Base-by-base conservation (phyloP, 1,140 invertebrate genomes). In the Ostrea edulis region DNA sequence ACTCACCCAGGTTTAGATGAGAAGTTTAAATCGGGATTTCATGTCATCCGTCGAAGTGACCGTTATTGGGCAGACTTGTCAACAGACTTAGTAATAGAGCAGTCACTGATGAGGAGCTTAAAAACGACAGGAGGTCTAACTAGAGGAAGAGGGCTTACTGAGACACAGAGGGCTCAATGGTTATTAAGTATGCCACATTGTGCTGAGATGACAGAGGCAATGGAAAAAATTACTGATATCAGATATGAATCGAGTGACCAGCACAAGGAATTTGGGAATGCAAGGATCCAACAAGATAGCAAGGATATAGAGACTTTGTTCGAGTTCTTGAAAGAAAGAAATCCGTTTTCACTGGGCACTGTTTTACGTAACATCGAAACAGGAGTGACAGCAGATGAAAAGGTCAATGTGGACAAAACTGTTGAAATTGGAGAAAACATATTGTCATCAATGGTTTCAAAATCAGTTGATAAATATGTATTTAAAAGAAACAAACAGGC, bases 1-100 rank as follows among this genome's bases (percentile, higher is more conserved):
- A 53, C 51, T 58, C 82, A 88, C 84, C 86, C 81, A 35, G 84
- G 88, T 58, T 29, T 88, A 14, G 44, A 90, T 85, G 8, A 93
- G 95, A 4, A 89, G 93, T 93, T 90, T 86, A 82, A 81, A 51
- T 12, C 81, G 35, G 83, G 84, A 2, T n/a, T 86, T 22, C 55
- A 90, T 83, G 86, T 88, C 53, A 20, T 90, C 5, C 20, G 86
- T 29, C 51, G 86, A 86, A 84, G 84, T 52, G 58, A 85, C 29
- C 58, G 87, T 35, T 87, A 83, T 51, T 87, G 86, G 86, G 22
- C n/a, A n/a, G n/a, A n/a, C n/a, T n/a, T n/a, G n/a, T n/a, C n/a
- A n/a, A n/a, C n/a, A n/a, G n/a, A n/a, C n/a, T n/a, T n/a, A n/a
- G n/a, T n/a, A n/a, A n/a, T n/a, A n/a, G n/a, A n/a, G n/a, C n/a